Evolutionary conservation across 1,140 invertebrate species (phyloP), one percentile per base, ranked within the genome.

Genomic region (Zaprionus davidi): DNA sequence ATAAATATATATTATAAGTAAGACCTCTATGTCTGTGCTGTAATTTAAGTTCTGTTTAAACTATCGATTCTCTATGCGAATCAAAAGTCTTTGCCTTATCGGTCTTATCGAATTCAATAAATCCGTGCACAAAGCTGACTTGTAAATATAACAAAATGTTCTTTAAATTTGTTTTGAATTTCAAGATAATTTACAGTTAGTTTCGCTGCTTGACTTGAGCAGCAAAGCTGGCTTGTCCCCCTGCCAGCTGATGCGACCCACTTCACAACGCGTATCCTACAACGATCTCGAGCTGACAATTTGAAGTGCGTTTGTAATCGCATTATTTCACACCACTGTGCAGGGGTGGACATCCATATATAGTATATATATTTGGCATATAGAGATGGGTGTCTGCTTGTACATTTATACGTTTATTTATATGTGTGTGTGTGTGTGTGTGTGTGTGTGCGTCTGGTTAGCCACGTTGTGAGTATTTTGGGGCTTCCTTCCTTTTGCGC

Each of bases 251-350:
- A 72, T 41, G 24, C 57, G 69, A 85, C 82, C 83, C 82, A 77
- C 68, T 82, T 85, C 83, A 85, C 78, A 3, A 11, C 6, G 34
- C 31, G 56, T 58, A 72, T 70, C 69, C 55, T 46, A 44, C 67
- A 76, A 74, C 58, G 41, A 62, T 38, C 34, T 20, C 74, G 57
- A 83, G 79, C 77, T 74, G 82, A 70, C 84, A 87, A 65, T 76
- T 80, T 79, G 68, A 68, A 82, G 72, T 76, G 82, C 75, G 79
- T 58, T 68, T 86, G 65, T 86, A 84, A 85, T 82, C 79, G 76
- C 72, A 72, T 86, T 87, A 77, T 78, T 55, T 66, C 60, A 69
- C 55, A 56, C 76, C 75, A 46, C 56, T 20, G 57, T 55, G 34
- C 49, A 24, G 15, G 6, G 22, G 6, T 31, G 17, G 4, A 1